Base-by-base conservation (phyloP, 2,888 invertebrate species). In the Pomacea canaliculata region DNA sequence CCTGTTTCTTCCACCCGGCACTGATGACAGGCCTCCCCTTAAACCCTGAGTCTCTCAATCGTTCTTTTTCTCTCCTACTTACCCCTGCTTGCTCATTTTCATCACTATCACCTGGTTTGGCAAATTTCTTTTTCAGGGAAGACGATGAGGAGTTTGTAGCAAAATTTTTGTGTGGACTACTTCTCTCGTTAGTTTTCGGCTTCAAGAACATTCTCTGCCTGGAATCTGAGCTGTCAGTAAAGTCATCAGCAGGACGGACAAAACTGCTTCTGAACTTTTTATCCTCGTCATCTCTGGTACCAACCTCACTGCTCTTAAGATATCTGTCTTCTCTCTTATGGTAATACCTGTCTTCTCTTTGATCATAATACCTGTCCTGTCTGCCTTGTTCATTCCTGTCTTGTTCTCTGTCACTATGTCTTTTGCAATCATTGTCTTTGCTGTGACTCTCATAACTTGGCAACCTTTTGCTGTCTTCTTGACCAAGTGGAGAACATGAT, bases 121-220 rank as follows among this genome's bases (percentile, higher is more conserved):
- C 63, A 69, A 74, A 74, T n/a, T 67, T 56, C 16, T 62, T 67
- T 67, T 59, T 69, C 27, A 49, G 27, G 1, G 62, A 63, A 10
- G 46, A 48, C 8, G 71, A 18, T 48, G 63, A 66, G 4, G 65
- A 19, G 7, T 12, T 18, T n/a, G 69, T 12, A 1, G 69, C 1
- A 37, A 37, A 37, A n/a, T 69, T 49, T n/a, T 69, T 69, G 56
- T 27, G 7, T 12, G n/a, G n/a, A 65, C n/a, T 23, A 23, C 18
- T 19, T n/a, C 23, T 27, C 13, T 23, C 27, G 23, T 68, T 59
- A 13, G 82, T 81, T 12, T 73, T 76, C 49, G 84, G 84, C 69
- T 76, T 84, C 79, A 81, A 79, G 70, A 85, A 85, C 65, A 80
- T 79, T 62, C 79, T 78, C 76, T 70, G 81, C 9, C 59, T 10